Evolutionary conservation across 2,797 vertebrate species (phyloP).

Genomic region (Diglossa cyanea): DNA sequence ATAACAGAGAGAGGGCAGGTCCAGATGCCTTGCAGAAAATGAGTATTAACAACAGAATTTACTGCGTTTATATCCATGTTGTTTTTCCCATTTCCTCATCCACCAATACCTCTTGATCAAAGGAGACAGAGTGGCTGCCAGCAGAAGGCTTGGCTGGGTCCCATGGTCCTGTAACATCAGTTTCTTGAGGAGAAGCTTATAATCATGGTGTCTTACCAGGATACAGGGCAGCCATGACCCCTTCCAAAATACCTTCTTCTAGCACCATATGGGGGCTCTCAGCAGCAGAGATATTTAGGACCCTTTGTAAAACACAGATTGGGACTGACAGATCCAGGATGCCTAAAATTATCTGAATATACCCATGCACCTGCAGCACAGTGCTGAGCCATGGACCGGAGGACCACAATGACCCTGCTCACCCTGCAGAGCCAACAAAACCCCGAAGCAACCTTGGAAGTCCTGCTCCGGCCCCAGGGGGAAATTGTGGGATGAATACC

Average conservation of each 20-base stretch:
- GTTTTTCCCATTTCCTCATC: not conserved
- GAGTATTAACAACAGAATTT: not conserved
- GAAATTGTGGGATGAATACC: not conserved
- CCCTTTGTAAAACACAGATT: not conserved
- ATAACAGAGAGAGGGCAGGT: not conserved
- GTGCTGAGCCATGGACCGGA: not conserved
- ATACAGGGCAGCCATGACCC: not conserved
- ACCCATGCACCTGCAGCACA: not conserved
- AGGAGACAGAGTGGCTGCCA: not conserved
- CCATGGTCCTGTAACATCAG: not conserved
- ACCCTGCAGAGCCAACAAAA: not conserved
- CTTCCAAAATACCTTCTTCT: not conserved
- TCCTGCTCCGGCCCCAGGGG: not conserved
- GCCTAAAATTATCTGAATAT: not conserved
- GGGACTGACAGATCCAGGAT: not conserved
- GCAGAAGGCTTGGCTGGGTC: not conserved
- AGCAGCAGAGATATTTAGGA: not conserved
- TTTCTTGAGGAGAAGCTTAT: not conserved
- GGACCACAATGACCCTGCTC: no score
- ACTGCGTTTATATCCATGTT: accelerated
- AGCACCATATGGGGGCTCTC: not conserved
- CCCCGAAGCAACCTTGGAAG: not conserved
- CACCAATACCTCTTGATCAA: not conserved
- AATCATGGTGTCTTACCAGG: accelerated
- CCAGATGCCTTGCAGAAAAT: not conserved